A percentile compares a stretch with the other conserved stretches of the same genome.
These are phyloP conservation scores for Brachionus rubens DNA, from an alignment of 1,140 invertebrate genomes.

Conservation along the genomic window DNA sequence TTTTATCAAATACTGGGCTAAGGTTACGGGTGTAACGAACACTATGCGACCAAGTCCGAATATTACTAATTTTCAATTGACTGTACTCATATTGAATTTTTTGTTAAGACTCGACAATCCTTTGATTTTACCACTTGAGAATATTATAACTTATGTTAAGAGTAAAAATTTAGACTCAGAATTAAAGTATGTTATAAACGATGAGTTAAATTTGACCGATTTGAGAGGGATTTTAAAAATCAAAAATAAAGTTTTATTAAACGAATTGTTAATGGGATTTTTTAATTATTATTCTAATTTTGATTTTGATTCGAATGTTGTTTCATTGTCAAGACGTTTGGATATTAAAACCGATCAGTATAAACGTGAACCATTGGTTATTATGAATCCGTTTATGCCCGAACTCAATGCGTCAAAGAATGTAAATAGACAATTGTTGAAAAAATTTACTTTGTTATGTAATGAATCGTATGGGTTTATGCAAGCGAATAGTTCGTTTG, in stretches of 20 bases:
- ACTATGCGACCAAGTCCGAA: conserved; percentile 3
- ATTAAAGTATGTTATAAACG: background rate
- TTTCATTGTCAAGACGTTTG: background rate
- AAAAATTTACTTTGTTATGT: conserved; percentile 2
- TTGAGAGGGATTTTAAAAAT: background rate
- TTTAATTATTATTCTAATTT: conserved; percentile 42
- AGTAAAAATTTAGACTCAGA: background rate
- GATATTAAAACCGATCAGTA: background rate
- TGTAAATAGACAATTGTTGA: conserved; percentile 17
- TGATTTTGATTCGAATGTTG: conserved; percentile 28
- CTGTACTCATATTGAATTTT: conserved; percentile 30
- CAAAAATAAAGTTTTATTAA: background rate
- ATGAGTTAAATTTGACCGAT: background rate
- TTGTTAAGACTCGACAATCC: conserved; percentile 37
- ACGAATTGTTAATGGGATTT: background rate
- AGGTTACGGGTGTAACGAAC: conserved; percentile 12
- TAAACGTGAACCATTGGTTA: background rate
- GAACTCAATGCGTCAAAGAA: conserved; percentile 32
- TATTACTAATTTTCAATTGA: conserved; percentile 43
- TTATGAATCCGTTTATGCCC: conserved; percentile 32
- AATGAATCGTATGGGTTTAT: conserved; percentile 6
- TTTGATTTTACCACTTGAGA: conserved; percentile 14
- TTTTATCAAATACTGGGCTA: conserved; percentile 44
- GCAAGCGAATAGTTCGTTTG: background rate
- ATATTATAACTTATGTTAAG: conserved; percentile 1